Base-by-base conservation (phyloP, 2,797 vertebrate species). In the Trachops cirrhosus region DNA sequence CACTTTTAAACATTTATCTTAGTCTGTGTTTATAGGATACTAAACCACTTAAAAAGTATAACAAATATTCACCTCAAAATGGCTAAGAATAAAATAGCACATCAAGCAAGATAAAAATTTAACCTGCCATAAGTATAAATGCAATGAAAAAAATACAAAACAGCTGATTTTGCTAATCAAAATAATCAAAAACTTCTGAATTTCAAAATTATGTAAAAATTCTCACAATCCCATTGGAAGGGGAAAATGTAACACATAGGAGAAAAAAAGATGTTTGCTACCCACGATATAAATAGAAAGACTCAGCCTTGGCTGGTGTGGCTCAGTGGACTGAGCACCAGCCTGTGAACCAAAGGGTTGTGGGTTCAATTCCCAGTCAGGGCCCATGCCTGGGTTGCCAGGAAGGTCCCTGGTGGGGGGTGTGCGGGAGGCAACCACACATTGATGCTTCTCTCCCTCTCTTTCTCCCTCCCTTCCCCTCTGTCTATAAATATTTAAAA, bases 201-300 rank as follows among this genome's bases (percentile, higher is more conserved):
- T 80, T 93, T 96, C 74, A 86, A 91, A 75, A 94, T 71, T 52
- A 86, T 16, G 21, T 46, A 67, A 70, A 75, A 89, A 8, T 34
- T 78, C 54, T 62, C 4, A 82, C 75, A 89, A 96, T 86, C n/a
- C 2, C 54, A 67, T 1, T 21, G 3, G 62, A 79, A 93, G 52
- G 24, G 22, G 22, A n/a, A 41, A 83, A n/a, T 3, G 5, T 8
- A 89, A 89, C 29, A 80, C 64, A 70, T 1, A 26, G 14, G 59
- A 89, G 44, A 9, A 46, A 70, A 68, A 48, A 34, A 37, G 78
- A 77, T 4, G 15, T 37, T 21, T 92, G 21, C 18, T 37, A 79
- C 39, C 39, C 22, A 48, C 39, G 10, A 22, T 52, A 39, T 16
- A 77, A 19, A 70, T 68, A 95, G 52, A 54, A 54, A 54, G 15